Evolutionary conservation across 2,888 invertebrate genomes (phyloP), one percentile per base, ranked within the genome.

Genomic region (Helicoverpa assulta): DNA sequence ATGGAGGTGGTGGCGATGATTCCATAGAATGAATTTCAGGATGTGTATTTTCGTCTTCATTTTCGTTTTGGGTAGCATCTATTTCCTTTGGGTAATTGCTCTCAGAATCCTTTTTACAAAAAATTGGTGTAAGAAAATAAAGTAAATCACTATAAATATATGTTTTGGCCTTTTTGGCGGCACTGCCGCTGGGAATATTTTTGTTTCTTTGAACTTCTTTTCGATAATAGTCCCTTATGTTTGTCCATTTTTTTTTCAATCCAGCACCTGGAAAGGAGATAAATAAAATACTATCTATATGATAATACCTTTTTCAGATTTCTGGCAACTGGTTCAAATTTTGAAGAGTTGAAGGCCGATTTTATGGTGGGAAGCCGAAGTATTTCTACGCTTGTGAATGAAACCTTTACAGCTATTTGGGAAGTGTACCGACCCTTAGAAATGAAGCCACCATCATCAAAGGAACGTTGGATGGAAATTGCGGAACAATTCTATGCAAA

Each of bases 21-120:
- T 21, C 21, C 21, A 21, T 21, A 21, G 21, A 21, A 21, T 21
- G 21, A 21, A 21, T 21, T 21, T 21, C 21, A 21, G 21, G 21
- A 21, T 21, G 21, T 21, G 21, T 21, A 21, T 21, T 21, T 21
- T 21, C 21, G 21, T 21, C 21, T 21, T 21, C 21, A 29, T 29
- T 29, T 29, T 7, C 7, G 29, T 29, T 29, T 7, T 29, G 5
- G 7, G 7, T 29, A 29, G 67, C 59, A 67, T 67, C 52, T 40
- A 52, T 52, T 56, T 57, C 33, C 21, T 65, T 68, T 65, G 59
- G 69, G 63, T 62, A 68, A 54, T 72, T 68, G 66, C 69, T 59
- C 59, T 55, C 66, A 59, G 53, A 53, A 54, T 66, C 59, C 59
- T 59, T 58, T 66, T 58, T 66, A 26, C 54, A 21, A 21, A 61